Base-by-base conservation (phyloP, 2,888 invertebrate species). In the Trichopria drosophilae region DNA sequence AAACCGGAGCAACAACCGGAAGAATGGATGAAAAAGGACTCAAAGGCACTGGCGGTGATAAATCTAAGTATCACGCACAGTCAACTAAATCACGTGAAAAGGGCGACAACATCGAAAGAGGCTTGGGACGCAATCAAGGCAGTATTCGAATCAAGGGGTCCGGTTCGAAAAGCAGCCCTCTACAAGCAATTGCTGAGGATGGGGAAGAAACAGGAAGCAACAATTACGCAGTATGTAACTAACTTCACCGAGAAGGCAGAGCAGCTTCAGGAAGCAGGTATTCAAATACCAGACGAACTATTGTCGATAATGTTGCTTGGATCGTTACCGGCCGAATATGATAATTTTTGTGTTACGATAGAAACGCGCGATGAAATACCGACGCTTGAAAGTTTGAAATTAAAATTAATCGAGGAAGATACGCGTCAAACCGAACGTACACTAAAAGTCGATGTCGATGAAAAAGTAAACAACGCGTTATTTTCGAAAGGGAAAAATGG, bases 281-380 rank as follows among this genome's bases (percentile, higher is more conserved):
- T 61, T 6, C 12, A 43, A 13, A 53, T 62, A 24, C 57, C 47
- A 16, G 31, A 53, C 22, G 58, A 59, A 18, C 7, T 62, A 19
- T 10, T 52, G 9, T 58, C 59, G 6, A 58, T 61, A 47, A 61
- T 61, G 42, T 28, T 62, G 15, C 12, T 62, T 6, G 46, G 46
- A 12, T 56, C 49, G 1, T 49, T 63, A 44, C 59, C 56, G 12
- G 6, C 10, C 4, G 47, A 60, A 10, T 63, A 41, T 16, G 54
- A 63, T 7, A 59, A 51, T 29, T 59, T 57, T 34, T 22, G 34
- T 26, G 20, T 37, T 2, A 23, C 37, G 13, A 37, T 37, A 16
- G 37, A 37, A 23, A 22, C 46, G 6, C 50, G 49, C 9, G 48
- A 57, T 28, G 39, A 45, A 2, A 37, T 59, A 2, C 59, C 54